These are phyloP conservation scores for Probosciger aterrimus DNA, from an alignment of 2,113 vertebrate genomes.

Conservation along the genomic window DNA sequence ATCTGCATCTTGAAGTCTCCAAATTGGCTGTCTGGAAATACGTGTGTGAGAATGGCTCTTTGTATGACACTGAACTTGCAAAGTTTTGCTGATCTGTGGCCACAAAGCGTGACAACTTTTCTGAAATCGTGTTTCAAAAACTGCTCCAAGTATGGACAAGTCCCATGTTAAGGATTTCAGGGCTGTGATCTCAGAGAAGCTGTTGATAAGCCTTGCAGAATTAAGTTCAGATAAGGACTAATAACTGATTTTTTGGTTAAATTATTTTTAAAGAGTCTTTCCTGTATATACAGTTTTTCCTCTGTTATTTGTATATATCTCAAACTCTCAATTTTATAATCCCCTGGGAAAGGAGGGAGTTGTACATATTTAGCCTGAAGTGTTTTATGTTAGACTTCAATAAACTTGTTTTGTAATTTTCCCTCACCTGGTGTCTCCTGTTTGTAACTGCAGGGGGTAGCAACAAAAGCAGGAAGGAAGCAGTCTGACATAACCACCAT, in stretches of 20 bases:
- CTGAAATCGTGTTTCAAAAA: neutral
- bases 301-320: constrained; percentile 55
- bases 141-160: neutral
- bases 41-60: neutral
- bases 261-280: constrained; percentile 57
- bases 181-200: neutral
- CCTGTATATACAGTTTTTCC: constrained; percentile 47
- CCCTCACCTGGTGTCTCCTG: constrained; percentile 39
- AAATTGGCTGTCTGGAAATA: neutral
- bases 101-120: neutral
- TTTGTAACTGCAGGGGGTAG: neutral
- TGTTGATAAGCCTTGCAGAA: neutral
- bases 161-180: neutral
- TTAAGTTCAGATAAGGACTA: constrained; percentile 28
- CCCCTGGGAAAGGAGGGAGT: constrained; percentile 21
- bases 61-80: neutral
- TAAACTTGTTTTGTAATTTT: constrained; percentile 71
- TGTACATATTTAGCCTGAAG: constrained; percentile 64
- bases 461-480: neutral
- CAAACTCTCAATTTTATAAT: constrained; percentile 56
- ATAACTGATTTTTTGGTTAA: constrained; percentile 15
- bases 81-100: neutral
- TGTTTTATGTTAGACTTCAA: constrained; percentile 69
- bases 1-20: neutral
- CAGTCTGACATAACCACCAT: neutral